Base-by-base conservation (phyloP, 2,113 vertebrate species). In the Hiodon tergisus region DNA sequence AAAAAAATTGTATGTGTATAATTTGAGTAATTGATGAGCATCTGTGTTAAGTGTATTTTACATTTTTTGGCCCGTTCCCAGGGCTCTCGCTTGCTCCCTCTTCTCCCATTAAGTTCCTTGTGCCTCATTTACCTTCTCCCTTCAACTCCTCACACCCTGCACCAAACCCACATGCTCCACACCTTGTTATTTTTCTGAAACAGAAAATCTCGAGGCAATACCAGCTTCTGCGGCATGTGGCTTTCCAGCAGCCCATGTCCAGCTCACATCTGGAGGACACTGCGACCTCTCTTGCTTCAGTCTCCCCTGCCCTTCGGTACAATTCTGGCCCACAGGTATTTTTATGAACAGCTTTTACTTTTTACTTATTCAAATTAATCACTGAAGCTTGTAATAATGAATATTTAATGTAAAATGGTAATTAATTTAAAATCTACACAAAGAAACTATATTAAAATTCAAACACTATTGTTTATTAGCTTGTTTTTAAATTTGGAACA, bases 1-100 rank as follows among this genome's bases (percentile, higher is more conserved):
- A 80, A 83, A 83, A 87, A 85, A 88, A 83, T 78, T 31, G 31
- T 31, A 78, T 85, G 81, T 72, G 76, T 83, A 86, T 89, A 75
- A 86, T 89, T 87, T 88, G 87, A 88, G 87, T 89, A 90, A 88
- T 88, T 90, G 87, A 88, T 85, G 86, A 88, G 83, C 65, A 77
- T 84, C 82, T 86, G 83, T 84, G 83, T 85, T 85, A 86, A 86
- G 85, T 88, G 85, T 82, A 8, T 5, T 52, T 6, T 69, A 51
- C 48, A n/a, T 54, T 13, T 66, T 78, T 74, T 7, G 16, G 46
- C 13, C 69, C 80, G 66, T 76, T 71, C 52, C 71, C 75, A 72
- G 9, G 54, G 66, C 11, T 4, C 76, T 71, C 69, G 78, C 76
- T 72, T 69, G 78, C 61, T 48, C 3, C 11, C 31, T 16, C 16